These are phyloP conservation scores for Phylloscopus collybita DNA, from an alignment of 2,797 vertebrate species.

Conservation along the genomic window DNA sequence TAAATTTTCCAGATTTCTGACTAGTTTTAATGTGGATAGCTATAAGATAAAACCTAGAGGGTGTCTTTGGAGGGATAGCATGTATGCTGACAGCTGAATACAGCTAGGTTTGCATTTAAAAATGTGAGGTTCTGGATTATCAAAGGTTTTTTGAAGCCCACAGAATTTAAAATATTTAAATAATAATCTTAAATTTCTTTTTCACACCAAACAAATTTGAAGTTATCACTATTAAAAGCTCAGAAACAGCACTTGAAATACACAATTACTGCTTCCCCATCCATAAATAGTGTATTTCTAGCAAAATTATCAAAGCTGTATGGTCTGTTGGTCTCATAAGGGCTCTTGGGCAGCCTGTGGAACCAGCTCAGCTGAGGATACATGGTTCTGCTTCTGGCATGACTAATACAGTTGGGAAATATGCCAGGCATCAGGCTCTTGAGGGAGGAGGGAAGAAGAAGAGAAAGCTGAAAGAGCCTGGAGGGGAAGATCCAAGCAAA, in stretches of 20 bases:
- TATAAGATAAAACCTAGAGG: not conserved
- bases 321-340: not conserved
- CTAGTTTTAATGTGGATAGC: not conserved
- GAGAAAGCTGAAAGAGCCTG: conserved; percentile 10
- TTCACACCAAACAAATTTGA: not conserved
- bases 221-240: not conserved
- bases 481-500: conserved; percentile 19
- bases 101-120: not conserved
- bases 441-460: not conserved
- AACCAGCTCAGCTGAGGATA: not conserved
- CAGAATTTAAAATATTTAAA: not conserved
- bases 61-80: not conserved
- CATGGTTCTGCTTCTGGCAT: not conserved
- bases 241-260: not conserved
- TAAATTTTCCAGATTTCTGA: not conserved
- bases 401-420: conserved; percentile 49
- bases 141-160: not conserved
- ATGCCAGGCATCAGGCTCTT: conserved; percentile 4
- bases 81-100: not conserved
- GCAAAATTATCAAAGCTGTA: conserved; percentile 19
- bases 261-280: not conserved
- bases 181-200: not conserved
- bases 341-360: conserved; percentile 16
- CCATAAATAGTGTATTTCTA: not conserved
- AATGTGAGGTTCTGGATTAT: not conserved